Base-by-base conservation (phyloP, 2,797 vertebrate species). In the Pseudocheirus occidentalis region DNA sequence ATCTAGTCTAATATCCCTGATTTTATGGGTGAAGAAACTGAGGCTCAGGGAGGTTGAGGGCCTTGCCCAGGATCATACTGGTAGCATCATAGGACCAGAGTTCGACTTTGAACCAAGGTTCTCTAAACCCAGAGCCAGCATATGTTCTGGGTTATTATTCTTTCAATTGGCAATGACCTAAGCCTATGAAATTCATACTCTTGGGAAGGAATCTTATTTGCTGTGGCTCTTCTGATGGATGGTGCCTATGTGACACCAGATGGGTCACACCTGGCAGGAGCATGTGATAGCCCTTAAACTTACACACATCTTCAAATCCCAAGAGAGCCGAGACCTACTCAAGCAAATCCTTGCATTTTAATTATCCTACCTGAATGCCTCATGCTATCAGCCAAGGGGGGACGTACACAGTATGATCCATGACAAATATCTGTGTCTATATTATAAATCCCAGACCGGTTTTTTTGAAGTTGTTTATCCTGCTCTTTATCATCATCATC, bases 381-480 rank as follows among this genome's bases (percentile, higher is more conserved):
- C 24, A 62, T 55, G 5, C 53, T 5, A 0, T 3, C 40, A 46
- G 81, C 1, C 6, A 4, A 2, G 1, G 14, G 50, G 27, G 0
- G 0, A 12, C 55, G 10, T 57, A 11, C 34, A 81, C 9, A 1
- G 2, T 1, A 13, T 4, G 13, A 40, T n/a, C 66, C 11, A 46
- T 21, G 29, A 2, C 1, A 21, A 46, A 28, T 40, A 16, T 56
- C 31, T 10, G 7, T 46, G 50, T 54, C 13, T 18, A 31, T 18
- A 29, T 58, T 90, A 4, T 6, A 53, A 95, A 14, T 34, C 9
- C 46, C 59, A 12, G 53, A 1, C 12, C n/a, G 0, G 18, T 46
- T 93, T 46, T 46, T 21, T 7, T 9, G 58, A 18, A 10, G 11
- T 16, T 62, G 94, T 90, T 52, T 81, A 46, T 40, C 18, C n/a